These are phyloP conservation scores for Orbicella faveolata DNA, from an alignment of 64 coral and sea anemone species.

Conservation along the genomic window DNA sequence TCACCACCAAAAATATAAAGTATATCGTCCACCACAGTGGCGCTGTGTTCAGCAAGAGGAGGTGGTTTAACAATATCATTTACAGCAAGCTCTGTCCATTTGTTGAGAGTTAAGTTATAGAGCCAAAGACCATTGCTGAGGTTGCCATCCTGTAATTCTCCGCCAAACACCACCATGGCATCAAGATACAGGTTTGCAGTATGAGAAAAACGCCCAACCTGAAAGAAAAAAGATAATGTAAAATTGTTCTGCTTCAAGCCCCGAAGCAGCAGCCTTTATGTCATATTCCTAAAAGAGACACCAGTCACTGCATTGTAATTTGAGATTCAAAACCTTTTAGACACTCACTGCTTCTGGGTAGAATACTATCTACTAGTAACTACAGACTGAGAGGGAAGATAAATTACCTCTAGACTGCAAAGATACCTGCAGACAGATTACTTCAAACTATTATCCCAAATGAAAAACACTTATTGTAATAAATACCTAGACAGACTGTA, in stretches of 20 bases:
- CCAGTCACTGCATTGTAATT: not conserved
- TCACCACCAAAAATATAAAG: conserved; percentile 93
- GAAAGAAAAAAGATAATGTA: not conserved
- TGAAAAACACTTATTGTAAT: no score
- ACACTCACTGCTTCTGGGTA: not conserved
- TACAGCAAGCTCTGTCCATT: conserved; percentile 62
- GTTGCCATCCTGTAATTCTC: conserved; percentile 60
- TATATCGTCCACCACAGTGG: conserved; percentile 70
- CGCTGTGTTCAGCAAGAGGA: conserved; percentile 75
- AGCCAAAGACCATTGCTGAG: conserved; percentile 89
- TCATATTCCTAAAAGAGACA: not conserved
- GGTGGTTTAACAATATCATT: conserved; percentile 52
- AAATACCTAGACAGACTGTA: no score
- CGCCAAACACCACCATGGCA: conserved; percentile 86
- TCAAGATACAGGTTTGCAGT: conserved; percentile 69
- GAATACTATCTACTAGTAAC: not conserved
- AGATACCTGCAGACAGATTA: no score
- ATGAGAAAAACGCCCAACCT: conserved; percentile 77
- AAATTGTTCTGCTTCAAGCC: not conserved
- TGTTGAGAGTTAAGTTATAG: conserved; percentile 72
- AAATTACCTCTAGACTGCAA: no score
- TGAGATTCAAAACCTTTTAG: no score
- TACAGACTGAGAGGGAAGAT: no score
- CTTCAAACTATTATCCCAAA: no score
- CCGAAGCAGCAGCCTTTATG: not conserved